Percentiles rank a stretch among this genome's conserved stretches.
Conservation (phyloP, 2,113 vertebrate genomes). For the Silurus glanis region DNA sequence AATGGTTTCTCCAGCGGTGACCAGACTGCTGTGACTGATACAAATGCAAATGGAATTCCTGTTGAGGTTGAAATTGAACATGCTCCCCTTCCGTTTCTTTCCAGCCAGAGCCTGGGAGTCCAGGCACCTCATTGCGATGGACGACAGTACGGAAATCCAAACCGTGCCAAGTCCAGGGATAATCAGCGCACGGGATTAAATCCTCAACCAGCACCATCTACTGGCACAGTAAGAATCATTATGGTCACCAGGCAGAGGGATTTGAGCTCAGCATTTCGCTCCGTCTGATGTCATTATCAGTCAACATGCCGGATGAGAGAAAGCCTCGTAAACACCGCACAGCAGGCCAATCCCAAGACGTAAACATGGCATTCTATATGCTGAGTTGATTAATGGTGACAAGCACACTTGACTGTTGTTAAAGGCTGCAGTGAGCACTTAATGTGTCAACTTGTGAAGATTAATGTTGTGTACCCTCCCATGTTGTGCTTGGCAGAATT, state of each 20-base stretch:
- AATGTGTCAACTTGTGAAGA: slow-evolving; percentile 39
- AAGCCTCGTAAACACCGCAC: background rate
- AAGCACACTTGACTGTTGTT: slow-evolving; percentile 31
- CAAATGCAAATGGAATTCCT: slow-evolving; percentile 32
- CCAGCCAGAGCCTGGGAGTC: background rate
- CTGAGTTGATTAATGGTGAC: slow-evolving; percentile 31
- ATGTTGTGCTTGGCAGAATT: slow-evolving; percentile 39
- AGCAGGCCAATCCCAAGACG: background rate
- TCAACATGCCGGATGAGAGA: background rate
- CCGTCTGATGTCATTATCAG: background rate
- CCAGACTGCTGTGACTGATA: slow-evolving; percentile 42
- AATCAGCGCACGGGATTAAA: background rate
- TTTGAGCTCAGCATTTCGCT: background rate
- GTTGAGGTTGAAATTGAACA: slow-evolving; percentile 24
- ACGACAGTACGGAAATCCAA: background rate
- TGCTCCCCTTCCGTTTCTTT: slow-evolving; percentile 8
- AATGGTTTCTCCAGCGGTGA: slow-evolving; percentile 57
- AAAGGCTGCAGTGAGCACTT: slow-evolving; percentile 21
- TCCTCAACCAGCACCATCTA: background rate
- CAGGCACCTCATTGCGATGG: background rate
- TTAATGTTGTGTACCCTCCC: slow-evolving; percentile 37
- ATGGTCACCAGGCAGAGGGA: background rate
- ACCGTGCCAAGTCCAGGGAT: background rate
- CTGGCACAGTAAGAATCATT: background rate
- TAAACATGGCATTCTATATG: slow-evolving; percentile 29